Evolutionary conservation across 2,113 vertebrate species (phyloP), one percentile per base, ranked within the genome.

Genomic region (Oophaga pumilio): DNA sequence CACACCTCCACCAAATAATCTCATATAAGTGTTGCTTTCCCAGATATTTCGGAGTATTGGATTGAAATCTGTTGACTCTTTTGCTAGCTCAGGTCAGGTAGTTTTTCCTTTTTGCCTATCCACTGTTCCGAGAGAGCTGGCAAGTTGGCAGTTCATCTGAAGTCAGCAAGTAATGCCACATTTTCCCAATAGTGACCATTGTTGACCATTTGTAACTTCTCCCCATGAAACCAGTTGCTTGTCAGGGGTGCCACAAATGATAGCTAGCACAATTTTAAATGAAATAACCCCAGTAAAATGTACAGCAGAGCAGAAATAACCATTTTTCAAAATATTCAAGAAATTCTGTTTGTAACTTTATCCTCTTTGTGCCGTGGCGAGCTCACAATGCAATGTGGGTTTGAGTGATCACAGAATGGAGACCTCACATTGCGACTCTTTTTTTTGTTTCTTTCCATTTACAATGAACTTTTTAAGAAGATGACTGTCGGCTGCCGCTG

Each of bases 401-500:
- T 82, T 81, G 26, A 43, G 78, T 62, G 56, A 81, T 77, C 78
- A 60, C 78, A 62, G 56, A 81, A 81, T 81, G 26, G 78, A 62
- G 78, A 22, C 56, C 15, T 62, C 57, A 43, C 28, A 33, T 81
- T 81, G 26, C 33, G 77, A 80, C 28, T 82, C n/a, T 15, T 20
- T 49, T 64, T 60, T 82, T 82, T 62, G 79, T 33, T 59, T 82
- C 14, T 57, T 33, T 81, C 57, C 78, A 82, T 64, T 82, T 49
- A 62, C 79, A 82, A 82, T 82, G 59, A 62, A 82, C 59, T 82
- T 82, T 82, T 82, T 82, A 82, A 62, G 79, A 7, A 82, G 57
- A 64, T 28, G n/a, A 82, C 57, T 59, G 59, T 59, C 49, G 79
- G 1, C 6, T 82, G 28, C 43, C 8, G 79, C 59, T 50, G 79